Evolutionary conservation across 53 echinoderm and acorn worm genomes (phyloP), one percentile per base, ranked within the genome.

Genomic region (Luidia sarsii): DNA sequence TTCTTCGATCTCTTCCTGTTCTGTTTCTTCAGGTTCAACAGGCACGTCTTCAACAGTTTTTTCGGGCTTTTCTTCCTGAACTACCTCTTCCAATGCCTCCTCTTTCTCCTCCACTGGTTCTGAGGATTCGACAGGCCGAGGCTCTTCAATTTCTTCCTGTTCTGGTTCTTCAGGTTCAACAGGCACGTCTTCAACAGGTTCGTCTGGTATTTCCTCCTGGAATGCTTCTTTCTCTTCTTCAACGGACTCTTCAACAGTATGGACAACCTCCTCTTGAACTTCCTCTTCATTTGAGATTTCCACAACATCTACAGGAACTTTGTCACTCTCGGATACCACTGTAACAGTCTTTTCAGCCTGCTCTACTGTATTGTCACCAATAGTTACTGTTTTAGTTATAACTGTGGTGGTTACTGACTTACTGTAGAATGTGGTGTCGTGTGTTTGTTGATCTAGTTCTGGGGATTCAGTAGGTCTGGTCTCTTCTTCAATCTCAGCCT

Each of bases 181-280:
- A 33, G 22, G 35, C 11, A 34, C 23, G 43, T 79, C 79, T 34
- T 11, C n/a, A 57, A 43, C 41, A 31, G n/a, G 5, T 30, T 68
- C 69, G 29, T 68, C 10, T 43, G 11, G 49, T 19, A 33, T 22
- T 72, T 36, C 57, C 16, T 21, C 52, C 50, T 68, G 14, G 3
- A 25, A 52, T 18, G 31, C 56, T 55, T 79, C 59, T 54, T 68
- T 68, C 23, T 45, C 60, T 14, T 50, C 59, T 39, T 45, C 85
- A 10, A 32, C 52, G 38, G 52, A 29, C 22, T 59, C 80, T 50
- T 37, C 54, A 30, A 25, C 22, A 39, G 23, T 20, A 14, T 79
- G 68, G 34, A 34, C 33, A 19, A 48, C 27, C 49, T 64, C 82
- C 22, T 41, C 38, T 29, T 39, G 18, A 30, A 33, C 79, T 14